phyloP scores from a whole-genome alignment of 1,140 invertebrate species.

The Aplysia californica region DNA sequence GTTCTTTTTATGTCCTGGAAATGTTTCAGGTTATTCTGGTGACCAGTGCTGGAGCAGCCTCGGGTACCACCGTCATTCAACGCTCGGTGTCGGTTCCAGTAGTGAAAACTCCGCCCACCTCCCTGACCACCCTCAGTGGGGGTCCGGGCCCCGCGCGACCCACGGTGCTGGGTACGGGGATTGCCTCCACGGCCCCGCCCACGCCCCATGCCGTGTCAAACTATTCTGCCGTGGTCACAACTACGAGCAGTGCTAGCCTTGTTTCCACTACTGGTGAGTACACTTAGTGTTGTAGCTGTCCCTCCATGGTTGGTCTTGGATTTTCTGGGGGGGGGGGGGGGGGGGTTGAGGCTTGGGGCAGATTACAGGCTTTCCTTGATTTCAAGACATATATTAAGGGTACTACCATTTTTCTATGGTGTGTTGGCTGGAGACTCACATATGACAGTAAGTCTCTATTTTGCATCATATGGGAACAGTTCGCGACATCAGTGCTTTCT shows the following conservation, averaged over 20 bases:
- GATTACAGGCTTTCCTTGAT: too few relatives aligned
- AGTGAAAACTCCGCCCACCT: constrained; percentile 41
- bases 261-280: constrained; percentile 16
- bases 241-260: constrained; percentile 12
- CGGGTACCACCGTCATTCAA: constrained; percentile 47
- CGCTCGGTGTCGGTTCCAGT: constrained; percentile 59
- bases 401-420: too few relatives aligned
- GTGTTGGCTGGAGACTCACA: too few relatives aligned
- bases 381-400: too few relatives aligned
- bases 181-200: neutral
- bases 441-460: too few relatives aligned
- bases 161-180: neutral
- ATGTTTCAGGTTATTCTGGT: constrained; percentile 61
- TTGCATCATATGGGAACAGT: too few relatives aligned
- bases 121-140: neutral
- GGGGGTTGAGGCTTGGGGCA: too few relatives aligned
- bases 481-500: too few relatives aligned
- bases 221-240: constrained; percentile 17
- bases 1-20: neutral
- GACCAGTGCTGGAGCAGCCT: constrained; percentile 54
- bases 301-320: too few relatives aligned
- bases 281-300: neutral
- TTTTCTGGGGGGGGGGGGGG: neutral
- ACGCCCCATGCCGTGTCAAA: constrained; percentile 13
- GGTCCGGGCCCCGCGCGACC: constrained; percentile 4